phyloP scores from a whole-genome alignment of 1,140 invertebrate genomes.

The Cotesia glomerata region DNA sequence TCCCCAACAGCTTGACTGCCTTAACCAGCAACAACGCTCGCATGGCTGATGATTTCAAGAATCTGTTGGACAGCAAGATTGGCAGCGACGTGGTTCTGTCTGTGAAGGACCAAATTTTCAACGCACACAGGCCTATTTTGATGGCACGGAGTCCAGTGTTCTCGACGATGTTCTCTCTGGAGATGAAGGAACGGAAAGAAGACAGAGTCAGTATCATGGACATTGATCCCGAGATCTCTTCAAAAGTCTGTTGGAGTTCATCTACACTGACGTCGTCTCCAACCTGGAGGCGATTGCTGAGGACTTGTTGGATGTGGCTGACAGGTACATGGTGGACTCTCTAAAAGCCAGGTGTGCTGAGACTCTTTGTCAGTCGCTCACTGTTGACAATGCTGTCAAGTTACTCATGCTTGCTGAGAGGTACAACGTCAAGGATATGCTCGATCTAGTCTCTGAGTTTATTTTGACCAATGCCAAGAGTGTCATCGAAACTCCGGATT shows the following conservation, averaged over 20 bases:
- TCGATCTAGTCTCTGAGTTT: no score
- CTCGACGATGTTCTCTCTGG: conserved; percentile 69
- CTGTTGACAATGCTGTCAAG: neutral
- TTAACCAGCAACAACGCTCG: neutral
- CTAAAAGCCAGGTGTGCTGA: neutral
- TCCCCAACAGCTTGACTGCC: neutral
- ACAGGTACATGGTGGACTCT: conserved; percentile 8
- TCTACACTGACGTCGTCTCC: conserved; percentile 7
- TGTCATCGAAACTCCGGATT: no score
- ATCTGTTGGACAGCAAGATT: neutral
- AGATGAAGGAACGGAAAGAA: conserved; percentile 65
- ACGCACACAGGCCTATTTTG: conserved; percentile 32
- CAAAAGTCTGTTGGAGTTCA: conserved; percentile 14
- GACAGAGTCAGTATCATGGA: conserved; percentile 67
- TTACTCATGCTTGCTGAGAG: neutral
- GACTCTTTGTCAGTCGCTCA: neutral
- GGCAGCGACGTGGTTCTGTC: neutral
- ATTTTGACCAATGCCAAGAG: no score
- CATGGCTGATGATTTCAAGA: neutral
- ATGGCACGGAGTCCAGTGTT: conserved; percentile 66
- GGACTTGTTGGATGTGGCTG: neutral
- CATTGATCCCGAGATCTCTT: conserved; percentile 53
- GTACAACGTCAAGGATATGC: no score
- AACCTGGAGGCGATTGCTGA: neutral
- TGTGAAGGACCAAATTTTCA: neutral